Evolutionary conservation across 2,113 vertebrate genomes (phyloP).

Genomic region (Polyodon spathula): DNA sequence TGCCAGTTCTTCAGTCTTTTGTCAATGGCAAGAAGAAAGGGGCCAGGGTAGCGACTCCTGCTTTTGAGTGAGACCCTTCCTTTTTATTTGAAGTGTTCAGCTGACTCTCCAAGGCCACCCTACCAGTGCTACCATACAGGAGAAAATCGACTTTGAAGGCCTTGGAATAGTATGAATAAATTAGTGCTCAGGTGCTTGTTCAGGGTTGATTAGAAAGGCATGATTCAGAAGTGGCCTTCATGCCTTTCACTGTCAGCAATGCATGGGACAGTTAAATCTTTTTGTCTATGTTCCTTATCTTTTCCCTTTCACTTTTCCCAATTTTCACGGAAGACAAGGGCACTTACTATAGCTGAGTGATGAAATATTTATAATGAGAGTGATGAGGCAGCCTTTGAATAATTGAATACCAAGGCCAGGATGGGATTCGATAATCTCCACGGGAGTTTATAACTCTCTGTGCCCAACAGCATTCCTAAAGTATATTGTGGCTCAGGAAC

Average conservation of each 20-base stretch:
- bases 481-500: too few species aligned
- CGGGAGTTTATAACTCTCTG: slow-evolving; percentile 19
- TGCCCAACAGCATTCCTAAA: slow-evolving; percentile 5
- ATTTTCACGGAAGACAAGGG: slow-evolving; percentile 70
- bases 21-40: slow-evolving; percentile 46
- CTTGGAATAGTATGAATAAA: slow-evolving; percentile 39
- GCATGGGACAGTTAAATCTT: slow-evolving; percentile 22
- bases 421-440: slow-evolving; percentile 72
- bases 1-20: slow-evolving; percentile 49
- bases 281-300: slow-evolving; percentile 23
- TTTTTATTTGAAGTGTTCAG: slow-evolving; percentile 50
- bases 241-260: slow-evolving; percentile 42
- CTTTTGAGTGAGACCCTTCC: slow-evolving; percentile 43
- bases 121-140: slow-evolving; percentile 35
- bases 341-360: slow-evolving; percentile 74
- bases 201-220: slow-evolving; percentile 46
- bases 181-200: slow-evolving; percentile 42
- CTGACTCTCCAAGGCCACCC: slow-evolving; percentile 47
- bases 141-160: slow-evolving; percentile 41
- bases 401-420: slow-evolving; percentile 71
- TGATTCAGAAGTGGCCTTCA: slow-evolving; percentile 44
- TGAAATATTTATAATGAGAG: slow-evolving; percentile 91
- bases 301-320: slow-evolving; percentile 45
- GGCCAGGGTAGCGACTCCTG: slow-evolving; percentile 49
- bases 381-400: slow-evolving; percentile 77